Evolutionary conservation across 2,797 vertebrate species (phyloP).

Genomic region (Enteromius paludinosus): DNA sequence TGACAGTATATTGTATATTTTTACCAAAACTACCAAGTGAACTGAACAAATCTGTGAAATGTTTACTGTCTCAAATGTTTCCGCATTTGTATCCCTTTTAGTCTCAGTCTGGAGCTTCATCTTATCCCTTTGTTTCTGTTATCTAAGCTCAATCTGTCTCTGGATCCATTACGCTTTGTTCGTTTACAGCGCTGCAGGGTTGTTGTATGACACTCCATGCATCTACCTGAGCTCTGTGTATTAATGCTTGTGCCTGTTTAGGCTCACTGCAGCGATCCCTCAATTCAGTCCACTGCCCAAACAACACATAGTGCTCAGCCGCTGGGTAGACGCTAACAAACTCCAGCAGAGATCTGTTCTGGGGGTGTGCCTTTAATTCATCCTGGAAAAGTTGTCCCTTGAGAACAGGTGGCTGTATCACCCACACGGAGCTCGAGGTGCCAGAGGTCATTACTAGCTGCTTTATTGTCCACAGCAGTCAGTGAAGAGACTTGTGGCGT

Average conservation of each 20-base stretch:
- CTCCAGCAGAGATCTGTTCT: constrained; percentile 26
- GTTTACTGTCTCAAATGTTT: not conserved
- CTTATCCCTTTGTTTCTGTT: constrained; percentile 8
- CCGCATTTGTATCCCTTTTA: not conserved
- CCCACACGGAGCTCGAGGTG: constrained; percentile 6
- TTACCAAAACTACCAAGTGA: no score
- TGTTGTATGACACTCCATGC: constrained; percentile 31
- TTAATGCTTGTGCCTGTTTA: constrained; percentile 41
- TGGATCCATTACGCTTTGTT: constrained; percentile 43
- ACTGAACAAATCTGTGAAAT: not conserved
- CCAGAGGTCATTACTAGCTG: constrained; percentile 37
- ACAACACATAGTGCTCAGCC: not conserved
- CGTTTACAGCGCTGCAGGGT: constrained; percentile 20
- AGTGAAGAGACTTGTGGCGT: constrained; percentile 38
- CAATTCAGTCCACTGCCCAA: constrained; percentile 23
- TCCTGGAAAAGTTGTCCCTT: constrained; percentile 40
- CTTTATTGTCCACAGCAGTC: constrained; percentile 44
- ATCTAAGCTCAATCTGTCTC: constrained; percentile 27
- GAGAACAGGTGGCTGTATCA: constrained; percentile 37
- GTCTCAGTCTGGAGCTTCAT: constrained; percentile 1
- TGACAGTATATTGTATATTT: no score
- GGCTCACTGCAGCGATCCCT: constrained; percentile 33
- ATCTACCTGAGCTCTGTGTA: constrained; percentile 48
- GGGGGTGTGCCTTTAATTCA: constrained; percentile 34
- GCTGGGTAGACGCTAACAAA: constrained; percentile 41